Conservation (phyloP, 2,113 vertebrate genomes). For the Oreochromis tanganicae region DNA sequence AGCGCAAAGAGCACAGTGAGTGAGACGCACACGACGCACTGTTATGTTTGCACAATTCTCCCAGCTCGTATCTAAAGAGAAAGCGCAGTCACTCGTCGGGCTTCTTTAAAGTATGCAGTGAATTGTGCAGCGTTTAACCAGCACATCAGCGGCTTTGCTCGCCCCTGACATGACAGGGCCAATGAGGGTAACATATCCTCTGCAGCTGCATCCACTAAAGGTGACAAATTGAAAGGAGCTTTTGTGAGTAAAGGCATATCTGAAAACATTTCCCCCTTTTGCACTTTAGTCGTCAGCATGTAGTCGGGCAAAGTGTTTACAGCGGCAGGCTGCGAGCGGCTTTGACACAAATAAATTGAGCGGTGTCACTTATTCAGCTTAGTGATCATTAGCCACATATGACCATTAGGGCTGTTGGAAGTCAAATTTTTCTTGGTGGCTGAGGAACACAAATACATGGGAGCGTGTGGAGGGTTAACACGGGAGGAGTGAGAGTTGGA, state of each 20-base stretch:
- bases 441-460: constrained; percentile 57
- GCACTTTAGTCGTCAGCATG: not conserved
- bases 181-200: constrained; percentile 7
- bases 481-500: constrained; percentile 63
- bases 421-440: constrained; percentile 45
- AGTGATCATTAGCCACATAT: constrained; percentile 67
- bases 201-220: not conserved
- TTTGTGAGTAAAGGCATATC: not conserved
- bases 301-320: constrained; percentile 44
- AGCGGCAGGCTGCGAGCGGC: constrained; percentile 8
- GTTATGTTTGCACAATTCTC: not conserved
- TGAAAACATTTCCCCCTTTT: constrained; percentile 8
- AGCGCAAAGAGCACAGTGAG: constrained; percentile 94
- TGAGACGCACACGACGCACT: not conserved
- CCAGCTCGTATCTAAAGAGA: not conserved
- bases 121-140: not conserved
- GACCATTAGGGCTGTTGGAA: constrained; percentile 68
- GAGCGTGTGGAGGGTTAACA: constrained; percentile 60
- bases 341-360: constrained; percentile 58
- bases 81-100: not conserved
- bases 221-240: constrained; percentile 43
- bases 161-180: not conserved
- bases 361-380: constrained; percentile 61
- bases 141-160: not conserved
- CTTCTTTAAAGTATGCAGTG: not conserved